Conservation (phyloP, 2,113 vertebrate species). For the Raja brachyura region DNA sequence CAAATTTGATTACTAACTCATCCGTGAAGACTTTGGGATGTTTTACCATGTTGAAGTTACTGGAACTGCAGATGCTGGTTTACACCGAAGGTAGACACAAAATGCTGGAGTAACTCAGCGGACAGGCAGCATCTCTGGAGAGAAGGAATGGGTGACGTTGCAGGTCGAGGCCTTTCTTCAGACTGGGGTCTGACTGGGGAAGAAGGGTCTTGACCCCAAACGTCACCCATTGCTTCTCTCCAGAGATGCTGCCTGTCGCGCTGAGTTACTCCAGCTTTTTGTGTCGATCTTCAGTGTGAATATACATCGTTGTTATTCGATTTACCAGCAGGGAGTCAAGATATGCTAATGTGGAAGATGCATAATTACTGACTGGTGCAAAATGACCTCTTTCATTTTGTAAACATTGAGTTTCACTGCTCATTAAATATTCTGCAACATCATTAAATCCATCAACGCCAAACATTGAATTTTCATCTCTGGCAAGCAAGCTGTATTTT, state of each 20-base stretch:
- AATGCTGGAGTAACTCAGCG: no score
- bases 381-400: neutral
- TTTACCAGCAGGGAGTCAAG: neutral
- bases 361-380: neutral
- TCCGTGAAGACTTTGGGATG: neutral
- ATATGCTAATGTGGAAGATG: neutral
- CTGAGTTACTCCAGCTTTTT: no score
- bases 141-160: no score
- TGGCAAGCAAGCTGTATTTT: neutral
- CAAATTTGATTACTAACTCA: no score
- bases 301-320: neutral
- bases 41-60: neutral
- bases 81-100: no score
- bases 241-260: no score
- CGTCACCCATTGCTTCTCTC: no score
- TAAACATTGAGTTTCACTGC: neutral
- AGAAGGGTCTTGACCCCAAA: no score
- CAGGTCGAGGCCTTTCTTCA: no score
- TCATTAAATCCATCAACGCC: neutral
- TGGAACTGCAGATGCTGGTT: no score
- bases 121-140: no score
- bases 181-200: no score
- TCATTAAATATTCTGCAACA: neutral
- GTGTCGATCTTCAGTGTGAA: neutral
- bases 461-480: neutral